Evolutionary conservation across 2,797 vertebrate genomes (phyloP).

Genomic region (Protosalanx chinensis): DNA sequence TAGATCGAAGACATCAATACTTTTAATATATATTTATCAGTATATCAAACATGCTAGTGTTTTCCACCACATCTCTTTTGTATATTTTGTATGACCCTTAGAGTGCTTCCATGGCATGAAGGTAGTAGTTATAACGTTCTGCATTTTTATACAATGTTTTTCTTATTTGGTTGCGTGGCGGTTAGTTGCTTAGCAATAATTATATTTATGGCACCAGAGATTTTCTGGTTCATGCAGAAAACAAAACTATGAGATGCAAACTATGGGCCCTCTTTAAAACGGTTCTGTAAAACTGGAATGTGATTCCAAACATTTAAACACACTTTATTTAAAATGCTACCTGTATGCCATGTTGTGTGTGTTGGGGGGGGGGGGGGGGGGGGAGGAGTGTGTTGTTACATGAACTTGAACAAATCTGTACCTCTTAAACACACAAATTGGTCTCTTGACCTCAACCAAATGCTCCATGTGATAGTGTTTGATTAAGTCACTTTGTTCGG

Average conservation of each 20-base stretch:
- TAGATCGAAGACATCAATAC: slow-evolving; percentile 48
- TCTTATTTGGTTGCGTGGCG: slow-evolving; percentile 59
- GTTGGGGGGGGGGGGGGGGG: no score
- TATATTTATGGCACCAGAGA: slow-evolving; percentile 49
- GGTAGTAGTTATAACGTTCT: slow-evolving; percentile 64
- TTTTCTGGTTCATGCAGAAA: slow-evolving; percentile 32
- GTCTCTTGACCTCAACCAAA: slow-evolving; percentile 31
- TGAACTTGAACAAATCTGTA: slow-evolving; percentile 42
- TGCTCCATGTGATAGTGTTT: slow-evolving; percentile 40
- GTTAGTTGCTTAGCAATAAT: slow-evolving; percentile 66
- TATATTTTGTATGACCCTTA: slow-evolving; percentile 74
- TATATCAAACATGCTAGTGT: slow-evolving; percentile 64
- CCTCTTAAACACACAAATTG: slow-evolving; percentile 29
- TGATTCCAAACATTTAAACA: slow-evolving; percentile 36
- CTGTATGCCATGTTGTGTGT: slow-evolving; percentile 33
- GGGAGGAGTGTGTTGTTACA: slow-evolving; percentile 23
- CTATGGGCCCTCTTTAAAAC: slow-evolving; percentile 44
- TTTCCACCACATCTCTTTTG: slow-evolving; percentile 71
- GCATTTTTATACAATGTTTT: slow-evolving; percentile 73
- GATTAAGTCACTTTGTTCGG: slow-evolving; percentile 56
- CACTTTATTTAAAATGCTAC: slow-evolving; percentile 26
- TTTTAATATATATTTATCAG: slow-evolving; percentile 69
- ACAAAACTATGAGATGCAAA: slow-evolving; percentile 55
- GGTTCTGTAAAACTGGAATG: slow-evolving; percentile 45
- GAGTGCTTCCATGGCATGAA: slow-evolving; percentile 78